phyloP scores from a whole-genome alignment of 2,888 invertebrate species.

The Macaria liturata region DNA sequence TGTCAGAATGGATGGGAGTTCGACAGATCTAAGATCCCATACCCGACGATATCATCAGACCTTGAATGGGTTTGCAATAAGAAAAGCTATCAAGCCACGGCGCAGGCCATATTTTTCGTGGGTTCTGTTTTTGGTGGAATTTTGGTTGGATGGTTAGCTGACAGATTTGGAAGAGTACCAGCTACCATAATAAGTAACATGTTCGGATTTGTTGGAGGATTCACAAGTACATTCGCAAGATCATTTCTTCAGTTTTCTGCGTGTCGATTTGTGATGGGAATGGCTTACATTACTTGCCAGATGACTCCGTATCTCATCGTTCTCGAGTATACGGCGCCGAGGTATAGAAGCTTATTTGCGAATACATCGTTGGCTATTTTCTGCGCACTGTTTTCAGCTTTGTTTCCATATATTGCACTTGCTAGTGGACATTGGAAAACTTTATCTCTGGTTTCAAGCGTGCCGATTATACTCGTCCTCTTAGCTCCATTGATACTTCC shows the following conservation, averaged over 20 bases:
- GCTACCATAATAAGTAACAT: conserved; percentile 50
- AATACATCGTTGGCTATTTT: conserved; percentile 57
- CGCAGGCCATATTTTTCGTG: conserved; percentile 59
- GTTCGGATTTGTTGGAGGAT: conserved; percentile 52
- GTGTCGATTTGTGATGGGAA: conserved; percentile 58
- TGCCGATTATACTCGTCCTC: conserved; percentile 50
- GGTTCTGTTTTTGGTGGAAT: conserved; percentile 60
- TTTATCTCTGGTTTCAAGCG: conserved; percentile 55
- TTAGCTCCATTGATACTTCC: conserved; percentile 53
- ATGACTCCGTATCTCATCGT: conserved; percentile 57
- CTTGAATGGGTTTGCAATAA: conserved; percentile 62
- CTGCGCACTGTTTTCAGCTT: conserved; percentile 47
- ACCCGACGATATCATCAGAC: conserved; percentile 60
- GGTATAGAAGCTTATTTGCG: conserved; percentile 55
- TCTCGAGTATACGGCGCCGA: conserved; percentile 61
- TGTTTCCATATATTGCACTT: conserved; percentile 56
- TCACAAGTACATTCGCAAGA: conserved; percentile 49
- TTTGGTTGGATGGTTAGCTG: conserved; percentile 56
- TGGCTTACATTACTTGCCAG: conserved; percentile 61
- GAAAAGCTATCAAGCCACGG: conserved; percentile 59
- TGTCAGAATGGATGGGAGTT: conserved; percentile 65
- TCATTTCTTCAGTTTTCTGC: conserved; percentile 51
- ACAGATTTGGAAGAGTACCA: conserved; percentile 58
- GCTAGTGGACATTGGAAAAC: conserved; percentile 60
- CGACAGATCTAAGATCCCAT: conserved; percentile 59